Percentiles rank a stretch among this genome's conserved stretches.
Evolutionary conservation across 2,113 vertebrate genomes (phyloP).

Genomic region (Tetrax tetrax): DNA sequence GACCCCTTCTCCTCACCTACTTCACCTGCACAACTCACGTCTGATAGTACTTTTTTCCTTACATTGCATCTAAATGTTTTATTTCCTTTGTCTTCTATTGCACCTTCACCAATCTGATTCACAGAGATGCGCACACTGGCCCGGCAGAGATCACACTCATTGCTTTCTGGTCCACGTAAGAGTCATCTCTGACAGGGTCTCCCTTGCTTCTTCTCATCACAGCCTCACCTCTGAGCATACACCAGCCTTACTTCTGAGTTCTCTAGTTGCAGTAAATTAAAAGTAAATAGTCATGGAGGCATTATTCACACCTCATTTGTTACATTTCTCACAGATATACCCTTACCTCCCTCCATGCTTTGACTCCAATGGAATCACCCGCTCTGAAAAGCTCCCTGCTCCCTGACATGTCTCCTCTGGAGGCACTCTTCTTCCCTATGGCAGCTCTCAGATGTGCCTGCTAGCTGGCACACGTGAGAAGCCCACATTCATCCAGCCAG

Average conservation of each 20-base stretch:
- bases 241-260: neutral
- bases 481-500: neutral
- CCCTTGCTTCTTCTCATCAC: neutral
- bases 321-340: neutral
- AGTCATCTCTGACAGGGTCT: neutral
- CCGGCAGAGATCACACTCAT: neutral
- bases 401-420: neutral
- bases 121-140: neutral
- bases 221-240: neutral
- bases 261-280: neutral
- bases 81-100: neutral
- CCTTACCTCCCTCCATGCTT: neutral
- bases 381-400: neutral
- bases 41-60: neutral
- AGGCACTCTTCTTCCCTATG: neutral
- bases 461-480: rapidly evolving
- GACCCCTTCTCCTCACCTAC: neutral
- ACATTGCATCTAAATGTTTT: neutral
- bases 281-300: neutral
- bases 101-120: neutral
- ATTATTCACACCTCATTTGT: neutral
- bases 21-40: neutral
- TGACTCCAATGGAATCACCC: neutral
- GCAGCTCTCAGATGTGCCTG: neutral
- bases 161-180: neutral